Conservation (phyloP, 2,888 invertebrate genomes). For the Lasioglossum leucozonium region DNA sequence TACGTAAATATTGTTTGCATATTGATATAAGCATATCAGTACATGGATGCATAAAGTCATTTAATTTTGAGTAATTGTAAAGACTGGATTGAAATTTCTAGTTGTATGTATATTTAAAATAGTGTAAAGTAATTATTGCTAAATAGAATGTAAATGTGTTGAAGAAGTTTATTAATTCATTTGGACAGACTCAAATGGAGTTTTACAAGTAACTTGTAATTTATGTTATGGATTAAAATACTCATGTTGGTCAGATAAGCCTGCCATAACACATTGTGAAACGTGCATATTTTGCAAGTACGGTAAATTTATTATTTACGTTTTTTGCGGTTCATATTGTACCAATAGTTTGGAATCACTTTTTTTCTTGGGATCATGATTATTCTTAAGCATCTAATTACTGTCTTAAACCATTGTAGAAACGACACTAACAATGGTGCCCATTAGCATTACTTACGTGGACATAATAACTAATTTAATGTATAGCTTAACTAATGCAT, state of each 20-base stretch:
- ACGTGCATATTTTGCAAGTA: constrained; percentile 22
- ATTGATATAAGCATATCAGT: constrained; percentile 30
- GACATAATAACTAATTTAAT: constrained; percentile 46
- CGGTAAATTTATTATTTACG: constrained; percentile 6
- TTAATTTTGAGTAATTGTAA: constrained; percentile 30
- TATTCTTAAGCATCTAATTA: constrained; percentile 32
- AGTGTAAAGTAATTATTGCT: constrained; percentile 28
- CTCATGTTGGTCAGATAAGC: constrained; percentile 39
- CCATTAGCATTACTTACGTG: constrained; percentile 45
- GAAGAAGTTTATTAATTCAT: constrained; percentile 27
- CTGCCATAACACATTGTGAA: constrained; percentile 27
- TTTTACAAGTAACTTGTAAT: constrained; percentile 16
- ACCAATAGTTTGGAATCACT: constrained; percentile 42
- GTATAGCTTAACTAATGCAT: constrained; percentile 58
- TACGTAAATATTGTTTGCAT: constrained; percentile 32
- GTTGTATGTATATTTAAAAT: constrained; percentile 37
- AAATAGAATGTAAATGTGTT: constrained; percentile 39
- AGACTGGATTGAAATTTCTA: constrained; percentile 53
- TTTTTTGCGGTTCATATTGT: constrained; percentile 27
- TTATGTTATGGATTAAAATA: constrained; percentile 45
- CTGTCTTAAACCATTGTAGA: constrained; percentile 21
- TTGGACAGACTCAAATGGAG: constrained; percentile 19
- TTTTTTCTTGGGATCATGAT: constrained; percentile 13
- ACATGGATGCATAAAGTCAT: not conserved
- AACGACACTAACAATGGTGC: constrained; percentile 55